phyloP scores from a whole-genome alignment of 1,140 invertebrate genomes.

The Drosophila neocordata region DNA sequence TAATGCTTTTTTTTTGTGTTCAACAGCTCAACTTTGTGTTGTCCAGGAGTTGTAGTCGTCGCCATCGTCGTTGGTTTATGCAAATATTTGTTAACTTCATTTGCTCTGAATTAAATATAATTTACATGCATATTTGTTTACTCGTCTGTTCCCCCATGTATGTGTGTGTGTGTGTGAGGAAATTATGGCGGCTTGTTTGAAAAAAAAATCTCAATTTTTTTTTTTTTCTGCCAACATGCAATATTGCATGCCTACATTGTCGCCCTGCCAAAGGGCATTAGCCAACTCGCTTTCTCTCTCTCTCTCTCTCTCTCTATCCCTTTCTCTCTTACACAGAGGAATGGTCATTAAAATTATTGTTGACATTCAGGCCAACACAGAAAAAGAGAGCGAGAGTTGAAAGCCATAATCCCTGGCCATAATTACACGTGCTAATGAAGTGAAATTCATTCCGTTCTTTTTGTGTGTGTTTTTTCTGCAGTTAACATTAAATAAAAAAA shows the following conservation, averaged over 20 bases:
- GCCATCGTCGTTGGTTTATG: constrained; percentile 37
- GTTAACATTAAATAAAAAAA: constrained; percentile 48
- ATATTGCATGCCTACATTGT: constrained; percentile 35
- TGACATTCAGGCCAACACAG: constrained; percentile 62
- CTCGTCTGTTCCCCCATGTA: constrained; percentile 3
- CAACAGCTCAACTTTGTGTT: constrained; percentile 18
- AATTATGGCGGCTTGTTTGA: constrained; percentile 27
- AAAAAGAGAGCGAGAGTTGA: constrained; percentile 1
- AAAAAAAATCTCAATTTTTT: constrained; percentile 29
- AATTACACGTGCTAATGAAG: constrained; percentile 72
- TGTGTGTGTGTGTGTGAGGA: constrained; percentile 1
- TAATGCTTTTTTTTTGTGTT: constrained; percentile 40
- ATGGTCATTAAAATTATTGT: constrained; percentile 68
- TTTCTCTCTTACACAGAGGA: not conserved
- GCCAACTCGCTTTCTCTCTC: constrained; percentile 10
- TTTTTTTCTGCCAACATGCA: constrained; percentile 41
- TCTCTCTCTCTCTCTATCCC: no score
- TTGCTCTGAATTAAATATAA: constrained; percentile 80
- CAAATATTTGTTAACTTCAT: constrained; percentile 81
- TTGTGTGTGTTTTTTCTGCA: constrained; percentile 49
- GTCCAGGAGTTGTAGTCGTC: constrained; percentile 9
- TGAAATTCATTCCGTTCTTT: constrained; percentile 50
- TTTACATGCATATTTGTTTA: constrained; percentile 77
- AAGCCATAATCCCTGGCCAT: constrained; percentile 48
- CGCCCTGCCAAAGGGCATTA: constrained; percentile 43